A percentile compares a stretch with the other conserved stretches of the same genome.
phyloP scores from a whole-genome alignment of 2,888 invertebrate genomes.

The Leucophora obtusa region DNA sequence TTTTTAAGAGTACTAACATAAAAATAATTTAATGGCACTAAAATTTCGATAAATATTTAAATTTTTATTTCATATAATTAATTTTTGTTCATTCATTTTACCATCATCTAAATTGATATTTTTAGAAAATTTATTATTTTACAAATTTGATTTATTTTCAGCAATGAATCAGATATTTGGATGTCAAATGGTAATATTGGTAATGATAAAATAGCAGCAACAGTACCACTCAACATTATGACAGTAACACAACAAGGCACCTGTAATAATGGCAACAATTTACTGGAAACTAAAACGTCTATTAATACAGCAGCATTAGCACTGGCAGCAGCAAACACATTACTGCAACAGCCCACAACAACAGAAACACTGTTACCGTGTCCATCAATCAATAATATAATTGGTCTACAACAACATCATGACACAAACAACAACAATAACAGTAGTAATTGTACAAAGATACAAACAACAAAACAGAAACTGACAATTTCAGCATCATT shows the following conservation, averaged over 20 bases:
- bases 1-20: too few relatives aligned
- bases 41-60: too few relatives aligned
- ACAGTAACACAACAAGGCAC: background rate
- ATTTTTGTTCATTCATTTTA: too few relatives aligned
- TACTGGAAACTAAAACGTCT: slow-evolving; percentile 55
- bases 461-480: slow-evolving; percentile 33
- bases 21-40: too few relatives aligned
- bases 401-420: slow-evolving; percentile 59
- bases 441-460: background rate
- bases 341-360: slow-evolving; percentile 44
- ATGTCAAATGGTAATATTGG: slow-evolving; percentile 21
- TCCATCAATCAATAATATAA: slow-evolving; percentile 65
- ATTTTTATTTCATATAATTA: too few relatives aligned
- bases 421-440: slow-evolving; percentile 33
- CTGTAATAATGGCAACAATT: slow-evolving; percentile 10
- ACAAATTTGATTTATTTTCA: slow-evolving; percentile 36
- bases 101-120: too few relatives aligned
- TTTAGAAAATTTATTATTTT: background rate
- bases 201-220: background rate
- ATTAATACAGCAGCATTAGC: slow-evolving; percentile 50
- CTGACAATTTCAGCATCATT: slow-evolving; percentile 41
- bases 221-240: background rate
- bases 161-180: slow-evolving; percentile 57
- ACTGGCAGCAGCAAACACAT: slow-evolving; percentile 52
- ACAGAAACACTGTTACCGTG: slow-evolving; percentile 52